Conservation (phyloP, 2,113 vertebrate species). For the Bos indicus region DNA sequence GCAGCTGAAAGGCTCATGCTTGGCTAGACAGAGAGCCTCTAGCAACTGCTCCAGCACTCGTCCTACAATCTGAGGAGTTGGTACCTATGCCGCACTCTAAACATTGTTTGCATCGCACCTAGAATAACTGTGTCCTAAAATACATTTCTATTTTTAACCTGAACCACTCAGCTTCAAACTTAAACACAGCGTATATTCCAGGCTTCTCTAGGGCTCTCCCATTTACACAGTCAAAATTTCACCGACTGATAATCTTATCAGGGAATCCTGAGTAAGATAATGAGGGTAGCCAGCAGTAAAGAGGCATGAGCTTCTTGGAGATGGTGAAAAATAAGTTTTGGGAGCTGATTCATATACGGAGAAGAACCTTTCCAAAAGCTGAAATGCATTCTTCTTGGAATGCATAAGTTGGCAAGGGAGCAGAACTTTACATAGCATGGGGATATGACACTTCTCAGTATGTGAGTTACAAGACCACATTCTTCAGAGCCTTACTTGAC, state of each 20-base stretch:
- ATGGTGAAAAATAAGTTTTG: neutral
- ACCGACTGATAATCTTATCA: neutral
- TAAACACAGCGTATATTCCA: neutral
- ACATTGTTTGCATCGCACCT: neutral
- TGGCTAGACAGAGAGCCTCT: neutral
- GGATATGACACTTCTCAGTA: fast-evolving
- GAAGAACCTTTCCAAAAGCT: neutral
- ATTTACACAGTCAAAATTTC: neutral
- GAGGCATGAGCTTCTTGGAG: neutral
- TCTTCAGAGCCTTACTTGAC: neutral
- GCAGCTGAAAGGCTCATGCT: neutral
- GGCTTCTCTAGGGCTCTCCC: neutral
- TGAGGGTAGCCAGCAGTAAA: neutral
- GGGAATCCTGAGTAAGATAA: neutral
- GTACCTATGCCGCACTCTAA: neutral
- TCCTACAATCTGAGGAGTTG: neutral
- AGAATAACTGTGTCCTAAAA: neutral
- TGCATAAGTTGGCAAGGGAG: neutral
- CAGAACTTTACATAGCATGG: neutral
- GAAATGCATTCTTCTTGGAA: neutral
- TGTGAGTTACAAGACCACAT: neutral
- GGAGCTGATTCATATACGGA: neutral
- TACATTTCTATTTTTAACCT: neutral
- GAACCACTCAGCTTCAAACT: neutral
- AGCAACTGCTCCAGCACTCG: neutral